Percentiles rank a stretch among this genome's conserved stretches.
Conservation (phyloP, 2,797 vertebrate genomes). For the Microcaecilia unicolor region DNA sequence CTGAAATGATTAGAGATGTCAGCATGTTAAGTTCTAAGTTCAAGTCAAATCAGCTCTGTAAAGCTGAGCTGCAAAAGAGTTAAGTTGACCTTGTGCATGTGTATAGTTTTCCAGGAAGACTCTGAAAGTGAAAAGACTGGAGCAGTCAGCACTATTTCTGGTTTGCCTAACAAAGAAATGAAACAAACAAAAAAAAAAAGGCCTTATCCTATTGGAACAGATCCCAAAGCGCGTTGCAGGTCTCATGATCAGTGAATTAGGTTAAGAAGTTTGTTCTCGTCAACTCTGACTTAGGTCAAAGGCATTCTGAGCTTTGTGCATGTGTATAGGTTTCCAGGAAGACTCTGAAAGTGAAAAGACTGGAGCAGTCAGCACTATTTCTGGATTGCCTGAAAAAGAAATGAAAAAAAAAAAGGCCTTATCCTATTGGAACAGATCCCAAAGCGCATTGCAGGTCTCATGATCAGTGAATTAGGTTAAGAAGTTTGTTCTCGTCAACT, state of each 20-base stretch:
- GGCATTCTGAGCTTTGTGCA: slow-evolving; percentile 35
- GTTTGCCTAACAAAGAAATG: slow-evolving; percentile 36
- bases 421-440: slow-evolving; percentile 35
- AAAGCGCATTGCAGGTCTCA: slow-evolving; percentile 37
- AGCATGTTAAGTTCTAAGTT: too few relatives aligned
- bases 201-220: slow-evolving; percentile 36
- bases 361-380: slow-evolving; percentile 28
- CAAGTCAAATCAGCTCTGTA: too few relatives aligned
- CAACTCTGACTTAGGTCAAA: slow-evolving; percentile 39
- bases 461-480: slow-evolving; percentile 37
- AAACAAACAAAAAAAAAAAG: too few relatives aligned
- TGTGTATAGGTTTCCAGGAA: too few relatives aligned
- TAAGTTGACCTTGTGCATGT: too few relatives aligned
- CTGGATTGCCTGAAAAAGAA: slow-evolving; percentile 35
- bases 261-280: slow-evolving; percentile 39
- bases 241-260: slow-evolving; percentile 40
- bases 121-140: too few relatives aligned
- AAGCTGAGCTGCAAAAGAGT: too few relatives aligned
- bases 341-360: too few relatives aligned
- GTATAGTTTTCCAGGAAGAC: too few relatives aligned
- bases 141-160: slow-evolving; percentile 30
- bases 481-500: slow-evolving; percentile 41
- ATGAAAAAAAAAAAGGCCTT: slow-evolving; percentile 36
- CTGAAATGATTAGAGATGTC: too few relatives aligned
- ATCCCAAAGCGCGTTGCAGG: slow-evolving; percentile 33